Percentiles rank a stretch among this genome's conserved stretches.
phyloP scores from a whole-genome alignment of 2,888 invertebrate genomes.

The Toxonevra muliebris region DNA sequence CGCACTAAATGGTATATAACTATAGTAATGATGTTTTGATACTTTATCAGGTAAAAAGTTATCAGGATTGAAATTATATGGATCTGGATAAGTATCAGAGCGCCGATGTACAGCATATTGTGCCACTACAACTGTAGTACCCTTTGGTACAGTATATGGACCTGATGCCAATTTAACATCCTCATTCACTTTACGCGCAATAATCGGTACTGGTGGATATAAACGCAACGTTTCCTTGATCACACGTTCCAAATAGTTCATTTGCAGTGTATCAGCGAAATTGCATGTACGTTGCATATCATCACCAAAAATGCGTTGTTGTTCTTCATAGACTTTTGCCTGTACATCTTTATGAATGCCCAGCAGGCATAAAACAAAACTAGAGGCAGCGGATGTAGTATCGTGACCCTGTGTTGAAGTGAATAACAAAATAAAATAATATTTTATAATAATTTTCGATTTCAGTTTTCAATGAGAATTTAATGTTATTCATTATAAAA shows the following conservation, averaged over 20 bases:
- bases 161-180: slow-evolving; percentile 73
- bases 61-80: slow-evolving; percentile 79
- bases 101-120: slow-evolving; percentile 76
- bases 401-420: slow-evolving; percentile 73
- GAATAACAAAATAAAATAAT: background rate
- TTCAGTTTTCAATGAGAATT: no score
- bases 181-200: slow-evolving; percentile 75
- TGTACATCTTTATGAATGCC: slow-evolving; percentile 85
- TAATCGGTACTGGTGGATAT: slow-evolving; percentile 83
- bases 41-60: slow-evolving; percentile 81
- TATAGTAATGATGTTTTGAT: slow-evolving; percentile 79
- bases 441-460: background rate
- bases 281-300: slow-evolving; percentile 76
- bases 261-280: slow-evolving; percentile 79
- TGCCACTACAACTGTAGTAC: slow-evolving; percentile 74
- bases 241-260: slow-evolving; percentile 84
- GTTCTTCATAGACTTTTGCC: slow-evolving; percentile 75
- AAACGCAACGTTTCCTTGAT: slow-evolving; percentile 79
- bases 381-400: slow-evolving; percentile 86
- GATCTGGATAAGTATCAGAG: slow-evolving; percentile 74
- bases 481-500: no score
- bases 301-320: slow-evolving; percentile 80
- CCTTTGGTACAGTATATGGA: slow-evolving; percentile 73
- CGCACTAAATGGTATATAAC: slow-evolving; percentile 82
- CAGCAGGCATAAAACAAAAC: slow-evolving; percentile 84